phyloP scores from a whole-genome alignment of 1,140 invertebrate genomes.

The Rhysida immarginata region DNA sequence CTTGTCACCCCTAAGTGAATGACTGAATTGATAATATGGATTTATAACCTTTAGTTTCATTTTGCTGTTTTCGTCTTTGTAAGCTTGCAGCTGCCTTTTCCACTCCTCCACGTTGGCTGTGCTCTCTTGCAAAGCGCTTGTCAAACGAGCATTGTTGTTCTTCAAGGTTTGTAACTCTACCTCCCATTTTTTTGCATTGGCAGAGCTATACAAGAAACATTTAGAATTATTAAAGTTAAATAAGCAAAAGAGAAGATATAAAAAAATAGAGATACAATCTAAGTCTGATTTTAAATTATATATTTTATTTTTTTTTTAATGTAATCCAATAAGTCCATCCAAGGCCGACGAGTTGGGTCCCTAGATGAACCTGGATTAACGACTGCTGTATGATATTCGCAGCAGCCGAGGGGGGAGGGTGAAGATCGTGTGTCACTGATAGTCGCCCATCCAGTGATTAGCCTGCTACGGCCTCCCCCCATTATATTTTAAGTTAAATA shows the following conservation, averaged over 20 bases:
- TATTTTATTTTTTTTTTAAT: neutral
- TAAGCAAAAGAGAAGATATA: neutral
- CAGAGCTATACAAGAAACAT: constrained; percentile 48
- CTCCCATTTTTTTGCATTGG: constrained; percentile 97
- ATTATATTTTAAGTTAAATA: no score
- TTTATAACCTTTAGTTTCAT: constrained; percentile 65
- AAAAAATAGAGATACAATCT: neutral
- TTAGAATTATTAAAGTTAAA: constrained; percentile 4
- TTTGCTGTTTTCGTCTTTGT: constrained; percentile 87
- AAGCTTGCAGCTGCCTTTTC: constrained; percentile 88
- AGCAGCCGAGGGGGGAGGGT: no score
- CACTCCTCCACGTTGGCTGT: constrained; percentile 96
- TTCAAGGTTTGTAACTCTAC: constrained; percentile 88
- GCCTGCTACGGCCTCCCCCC: no score
- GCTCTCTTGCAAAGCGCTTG: constrained; percentile 88
- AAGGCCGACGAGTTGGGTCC: no score
- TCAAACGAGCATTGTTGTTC: constrained; percentile 86
- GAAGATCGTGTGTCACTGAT: no score
- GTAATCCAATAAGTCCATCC: no score
- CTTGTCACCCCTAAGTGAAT: no score
- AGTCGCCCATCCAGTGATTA: no score
- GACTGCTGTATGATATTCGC: no score
- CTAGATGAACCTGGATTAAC: no score
- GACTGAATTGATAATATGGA: no score
- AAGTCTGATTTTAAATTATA: constrained; percentile 2